Base-by-base conservation (phyloP, 2,888 invertebrate genomes). In the Drosophila mimica region DNA sequence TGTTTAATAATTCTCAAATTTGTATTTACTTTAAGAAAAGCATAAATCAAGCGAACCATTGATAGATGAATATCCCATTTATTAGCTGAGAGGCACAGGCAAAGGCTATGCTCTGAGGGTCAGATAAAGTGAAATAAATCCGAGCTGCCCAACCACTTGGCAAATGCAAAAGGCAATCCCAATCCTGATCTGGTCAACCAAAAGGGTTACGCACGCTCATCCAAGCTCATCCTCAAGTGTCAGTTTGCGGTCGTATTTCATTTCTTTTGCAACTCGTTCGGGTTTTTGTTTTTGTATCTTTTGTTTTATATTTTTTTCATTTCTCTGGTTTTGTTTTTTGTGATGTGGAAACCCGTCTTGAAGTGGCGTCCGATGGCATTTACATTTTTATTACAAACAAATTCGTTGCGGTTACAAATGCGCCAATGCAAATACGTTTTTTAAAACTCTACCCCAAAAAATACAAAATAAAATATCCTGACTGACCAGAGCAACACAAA, bases 381-480 rank as follows among this genome's bases (percentile, higher is more conserved):
- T 89, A 88, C 88, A 88, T 88, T 88, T 88, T 88, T 89, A 88
- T 88, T 88, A 86, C 88, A 87, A 82, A 84, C 88, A 81, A 89
- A 88, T 88, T 88, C 88, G 89, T 77, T 88, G 88, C 88, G 88
- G 89, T 89, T 84, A 87, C 85, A 82, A 87, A 84, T 89, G 82
- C 67, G 83, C 77, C 87, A 83, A 88, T 83, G 83, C 81, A 88
- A 88, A 88, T 85, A 85, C 54, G 82, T 81, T 85, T 83, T 77
- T 64, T 70, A 85, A 60, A 66, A 81, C 54, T 58, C 46, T 40
- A 46, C 70, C 51, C 64, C 54, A 17, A 51, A 43, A n/a, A 46
- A 38, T 33, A 33, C 30, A 28, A 46, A 17, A 34, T 20, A 58
- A 33, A 40, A 30, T 38, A 46, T 53, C 36, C 34, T 17, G 60